Evolutionary conservation across 2,797 vertebrate species (phyloP), one percentile per base, ranked within the genome.

Genomic region (Remorina albescens): DNA sequence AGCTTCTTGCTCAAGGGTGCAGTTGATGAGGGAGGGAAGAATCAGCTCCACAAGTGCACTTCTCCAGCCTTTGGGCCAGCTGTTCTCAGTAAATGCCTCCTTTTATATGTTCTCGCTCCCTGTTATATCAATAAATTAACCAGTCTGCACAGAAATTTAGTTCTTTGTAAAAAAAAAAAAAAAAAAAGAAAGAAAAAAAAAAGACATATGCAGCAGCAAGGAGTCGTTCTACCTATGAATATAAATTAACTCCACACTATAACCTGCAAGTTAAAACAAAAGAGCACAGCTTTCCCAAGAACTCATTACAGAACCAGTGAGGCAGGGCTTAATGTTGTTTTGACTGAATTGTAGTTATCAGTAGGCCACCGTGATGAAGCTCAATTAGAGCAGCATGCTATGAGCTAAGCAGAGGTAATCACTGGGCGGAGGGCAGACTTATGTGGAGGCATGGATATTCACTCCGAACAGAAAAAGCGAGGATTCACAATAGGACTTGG

Each of bases 351-450:
- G 82, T 84, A 85, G 81, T 89, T 85, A 85, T 89, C 87, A 81
- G 83, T 81, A 67, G 71, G 84, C 85, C 80, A 87, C 71, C n/a
- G 56, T 77, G 83, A 90, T 90, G 84, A 88, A 74, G 85, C 81
- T 88, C 85, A 90, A 90, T 91, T 90, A 88, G 82, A 91, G 87
- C 87, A 83, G 87, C 77, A 63, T 76, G 89, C 73, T 77, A 83
- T 82, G 85, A 89, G 86, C 74, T 88, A 84, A 90, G 82, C 82
- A 81, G 87, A 86, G 76, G 80, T 83, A 91, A 91, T 90, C 84
- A 76, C 81, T 81, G 88, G 85, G 82, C 55, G 62, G 85, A 88
- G 81, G 62, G 77, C 75, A 63, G 80, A 81, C 71, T 67, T 76
- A 83, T 71, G 73, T 67, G 76, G 77, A 76, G 77, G 81, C 55